Conservation (phyloP, 1,140 invertebrate genomes). For the Drosophila nebulosa region DNA sequence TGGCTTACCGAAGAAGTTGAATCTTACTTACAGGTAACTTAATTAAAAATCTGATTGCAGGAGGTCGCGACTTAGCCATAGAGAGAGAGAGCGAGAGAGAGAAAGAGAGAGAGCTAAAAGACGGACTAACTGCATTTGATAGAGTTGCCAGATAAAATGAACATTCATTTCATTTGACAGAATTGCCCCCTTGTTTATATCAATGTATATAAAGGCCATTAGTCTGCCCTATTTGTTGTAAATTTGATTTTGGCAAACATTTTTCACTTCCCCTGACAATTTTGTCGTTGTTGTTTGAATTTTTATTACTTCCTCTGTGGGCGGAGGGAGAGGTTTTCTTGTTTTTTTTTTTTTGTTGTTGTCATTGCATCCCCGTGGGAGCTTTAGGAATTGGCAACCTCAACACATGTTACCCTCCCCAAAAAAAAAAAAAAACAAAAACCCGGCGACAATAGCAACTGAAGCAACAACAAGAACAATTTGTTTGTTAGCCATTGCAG, state of each 20-base stretch:
- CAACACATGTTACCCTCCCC: constrained; percentile 45
- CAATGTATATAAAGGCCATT: constrained; percentile 34
- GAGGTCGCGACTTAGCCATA: background rate
- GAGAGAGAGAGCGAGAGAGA: background rate
- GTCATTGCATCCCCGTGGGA: constrained; percentile 74
- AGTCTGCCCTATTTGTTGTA: constrained; percentile 45
- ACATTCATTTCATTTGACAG: constrained; percentile 1
- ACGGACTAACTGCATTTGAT: background rate
- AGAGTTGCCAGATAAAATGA: constrained; percentile 42
- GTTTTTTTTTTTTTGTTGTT: constrained; percentile 50
- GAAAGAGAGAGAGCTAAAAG: background rate
- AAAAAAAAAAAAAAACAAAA: constrained; percentile 1
- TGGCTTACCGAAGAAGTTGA: constrained; percentile 41
- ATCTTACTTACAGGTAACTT: constrained; percentile 30
- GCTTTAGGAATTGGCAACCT: constrained; percentile 41
- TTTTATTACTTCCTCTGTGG: constrained; percentile 37
- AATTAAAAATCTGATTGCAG: constrained; percentile 42
- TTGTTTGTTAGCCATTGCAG: constrained; percentile 49
- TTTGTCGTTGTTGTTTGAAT: background rate
- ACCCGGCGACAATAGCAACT: constrained; percentile 15
- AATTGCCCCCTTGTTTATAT: background rate
- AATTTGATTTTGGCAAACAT: constrained; percentile 65
- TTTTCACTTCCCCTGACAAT: constrained; percentile 42
- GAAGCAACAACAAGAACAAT: constrained; percentile 28
- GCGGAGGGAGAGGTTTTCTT: constrained; percentile 20